Evolutionary conservation across 1,140 invertebrate genomes (phyloP).

Genomic region (Drosophila pectinifera): DNA sequence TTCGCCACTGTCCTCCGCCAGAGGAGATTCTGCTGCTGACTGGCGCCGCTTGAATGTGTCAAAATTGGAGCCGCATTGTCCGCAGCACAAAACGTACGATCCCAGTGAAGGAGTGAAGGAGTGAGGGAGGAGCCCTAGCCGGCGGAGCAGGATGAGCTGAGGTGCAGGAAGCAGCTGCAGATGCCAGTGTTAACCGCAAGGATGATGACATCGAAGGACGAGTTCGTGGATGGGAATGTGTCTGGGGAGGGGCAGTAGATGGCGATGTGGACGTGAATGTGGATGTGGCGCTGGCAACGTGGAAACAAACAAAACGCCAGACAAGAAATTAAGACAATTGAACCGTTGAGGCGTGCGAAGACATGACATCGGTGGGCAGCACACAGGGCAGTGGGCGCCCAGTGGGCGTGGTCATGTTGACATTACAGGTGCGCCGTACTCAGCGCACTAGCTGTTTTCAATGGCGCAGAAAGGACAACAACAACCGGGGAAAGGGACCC

Average conservation of each 20-base stretch:
- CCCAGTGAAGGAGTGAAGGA: slow-evolving; percentile 25
- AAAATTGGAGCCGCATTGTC: slow-evolving; percentile 83
- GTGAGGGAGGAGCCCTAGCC: slow-evolving; percentile 15
- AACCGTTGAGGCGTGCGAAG: slow-evolving; percentile 80
- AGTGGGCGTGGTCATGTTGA: slow-evolving; percentile 69
- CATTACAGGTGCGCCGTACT: slow-evolving; percentile 75
- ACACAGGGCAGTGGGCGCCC: slow-evolving; percentile 22
- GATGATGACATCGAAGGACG: slow-evolving; percentile 47
- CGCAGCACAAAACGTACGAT: slow-evolving; percentile 79
- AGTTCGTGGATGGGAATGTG: slow-evolving; percentile 8
- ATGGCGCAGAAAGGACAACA: slow-evolving; percentile 80
- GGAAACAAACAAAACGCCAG: slow-evolving; percentile 77
- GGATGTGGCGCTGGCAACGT: slow-evolving; percentile 28
- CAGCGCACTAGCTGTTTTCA: slow-evolving; percentile 55
- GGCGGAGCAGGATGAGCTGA: slow-evolving; percentile 27
- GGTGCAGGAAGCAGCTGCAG: slow-evolving; percentile 61
- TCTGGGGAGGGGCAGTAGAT: not conserved
- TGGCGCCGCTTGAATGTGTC: slow-evolving; percentile 81
- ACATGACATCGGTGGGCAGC: slow-evolving; percentile 55
- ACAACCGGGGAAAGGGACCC: slow-evolving; percentile 11
- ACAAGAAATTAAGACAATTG: slow-evolving; percentile 83
- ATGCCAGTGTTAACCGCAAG: slow-evolving; percentile 75
- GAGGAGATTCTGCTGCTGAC: slow-evolving; percentile 44
- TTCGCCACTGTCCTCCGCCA: slow-evolving; percentile 37
- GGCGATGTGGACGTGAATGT: not conserved